Evolutionary conservation across 2,888 invertebrate species (phyloP).

Genomic region (Bombylius discolor): DNA sequence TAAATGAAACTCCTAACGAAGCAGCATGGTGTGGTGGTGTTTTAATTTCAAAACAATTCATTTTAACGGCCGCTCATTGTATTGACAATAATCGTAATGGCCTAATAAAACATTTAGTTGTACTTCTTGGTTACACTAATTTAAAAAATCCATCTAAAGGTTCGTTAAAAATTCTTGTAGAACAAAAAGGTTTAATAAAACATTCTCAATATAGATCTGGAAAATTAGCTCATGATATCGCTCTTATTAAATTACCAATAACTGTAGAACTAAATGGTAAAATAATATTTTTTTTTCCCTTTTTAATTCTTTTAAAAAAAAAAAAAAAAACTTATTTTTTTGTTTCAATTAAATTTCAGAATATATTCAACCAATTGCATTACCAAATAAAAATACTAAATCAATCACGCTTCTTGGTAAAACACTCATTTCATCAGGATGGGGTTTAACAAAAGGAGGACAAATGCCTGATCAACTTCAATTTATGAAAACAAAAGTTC

Average conservation of each 20-base stretch:
- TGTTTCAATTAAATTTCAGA: neutral
- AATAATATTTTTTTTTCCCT: too few relatives aligned
- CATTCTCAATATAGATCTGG: too few relatives aligned
- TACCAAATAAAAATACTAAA: neutral
- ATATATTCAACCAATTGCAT: neutral
- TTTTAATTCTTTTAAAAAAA: too few relatives aligned
- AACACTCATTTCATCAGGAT: neutral
- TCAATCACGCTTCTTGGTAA: neutral
- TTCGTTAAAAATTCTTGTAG: too few relatives aligned
- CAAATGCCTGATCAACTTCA: neutral
- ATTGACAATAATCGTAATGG: neutral
- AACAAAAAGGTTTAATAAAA: too few relatives aligned
- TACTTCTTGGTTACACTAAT: too few relatives aligned
- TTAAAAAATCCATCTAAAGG: too few relatives aligned
- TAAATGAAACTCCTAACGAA: neutral
- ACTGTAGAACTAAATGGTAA: too few relatives aligned
- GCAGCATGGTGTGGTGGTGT: neutral
- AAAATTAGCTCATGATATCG: too few relatives aligned
- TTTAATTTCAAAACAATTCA: neutral
- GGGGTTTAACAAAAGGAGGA: neutral
- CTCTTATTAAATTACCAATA: too few relatives aligned
- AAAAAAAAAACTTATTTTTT: too few relatives aligned
- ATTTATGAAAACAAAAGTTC: neutral
- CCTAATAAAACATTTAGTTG: too few relatives aligned
- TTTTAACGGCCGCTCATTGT: neutral